Evolutionary conservation across 2,888 invertebrate genomes (phyloP), one percentile per base, ranked within the genome.

Genomic region (Oxyteleia sp.): DNA sequence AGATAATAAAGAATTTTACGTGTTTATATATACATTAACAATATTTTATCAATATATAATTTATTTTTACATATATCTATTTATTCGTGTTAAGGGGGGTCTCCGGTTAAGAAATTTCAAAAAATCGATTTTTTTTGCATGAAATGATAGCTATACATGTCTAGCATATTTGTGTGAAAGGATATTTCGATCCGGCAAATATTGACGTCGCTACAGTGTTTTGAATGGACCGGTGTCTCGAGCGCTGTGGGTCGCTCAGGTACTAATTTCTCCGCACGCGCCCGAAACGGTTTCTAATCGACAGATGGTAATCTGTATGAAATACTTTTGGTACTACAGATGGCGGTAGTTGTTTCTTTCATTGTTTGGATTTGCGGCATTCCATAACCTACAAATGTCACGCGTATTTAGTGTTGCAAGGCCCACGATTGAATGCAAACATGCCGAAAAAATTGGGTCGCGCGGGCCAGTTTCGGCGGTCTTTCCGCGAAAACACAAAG

Each of bases 31-130:
- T n/a, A n/a, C n/a, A n/a, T n/a, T n/a, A n/a, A n/a, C n/a, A n/a
- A n/a, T n/a, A n/a, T n/a, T n/a, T n/a, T n/a, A n/a, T n/a, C n/a
- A n/a, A n/a, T n/a, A n/a, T n/a, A n/a, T n/a, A n/a, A n/a, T n/a
- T n/a, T n/a, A n/a, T n/a, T n/a, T n/a, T n/a, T n/a, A n/a, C n/a
- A n/a, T n/a, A n/a, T n/a, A n/a, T n/a, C n/a, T n/a, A n/a, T n/a
- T n/a, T n/a, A n/a, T n/a, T n/a, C n/a, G n/a, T n/a, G n/a, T 45
- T 45, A 45, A 45, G 45, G 15, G 45, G 45, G 45, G 45, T 45
- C 45, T 45, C 45, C 45, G 45, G 45, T 45, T 45, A 45, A 45
- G 16, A 45, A 45, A 45, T 45, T 45, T 45, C 45, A 45, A 45
- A 45, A 45, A 45, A 45, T 15, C 45, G n/a, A n/a, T n/a, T n/a